Percentiles rank a stretch among this genome's conserved stretches.
phyloP scores from a whole-genome alignment of 2,888 invertebrate species.

The Hypselothyrea guttata region DNA sequence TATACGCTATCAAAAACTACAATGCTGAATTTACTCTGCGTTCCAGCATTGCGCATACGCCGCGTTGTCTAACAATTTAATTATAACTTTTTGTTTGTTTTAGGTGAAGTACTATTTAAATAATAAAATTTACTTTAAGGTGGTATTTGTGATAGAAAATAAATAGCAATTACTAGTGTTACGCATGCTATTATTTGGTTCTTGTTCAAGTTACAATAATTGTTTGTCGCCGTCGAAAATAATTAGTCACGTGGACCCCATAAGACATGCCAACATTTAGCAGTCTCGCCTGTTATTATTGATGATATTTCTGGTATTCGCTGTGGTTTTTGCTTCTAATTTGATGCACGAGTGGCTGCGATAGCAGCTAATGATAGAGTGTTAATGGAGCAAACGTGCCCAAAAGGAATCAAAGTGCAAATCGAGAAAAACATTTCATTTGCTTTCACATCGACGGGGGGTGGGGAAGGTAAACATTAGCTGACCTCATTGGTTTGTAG shows the following conservation, averaged over 20 bases:
- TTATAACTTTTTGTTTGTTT: neutral
- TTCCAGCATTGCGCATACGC: constrained; percentile 11
- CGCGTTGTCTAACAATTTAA: neutral
- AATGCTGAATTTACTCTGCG: too few relatives aligned
- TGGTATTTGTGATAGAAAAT: too few relatives aligned
- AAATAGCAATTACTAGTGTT: constrained; percentile 40
- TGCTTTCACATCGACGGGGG: constrained; percentile 22
- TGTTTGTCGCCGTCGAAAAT: constrained; percentile 52
- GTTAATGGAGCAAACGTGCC: constrained; percentile 68
- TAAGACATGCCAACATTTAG: constrained; percentile 36
- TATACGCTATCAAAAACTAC: constrained; percentile 10
- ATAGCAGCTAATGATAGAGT: constrained; percentile 66
- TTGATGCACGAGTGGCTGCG: constrained; percentile 67
- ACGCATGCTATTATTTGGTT: constrained; percentile 13
- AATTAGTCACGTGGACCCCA: constrained; percentile 60
- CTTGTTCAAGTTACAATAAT: constrained; percentile 53
- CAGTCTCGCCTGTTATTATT: constrained; percentile 57
- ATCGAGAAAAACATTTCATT: constrained; percentile 7
- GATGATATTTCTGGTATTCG: constrained; percentile 55
- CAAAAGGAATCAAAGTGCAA: constrained; percentile 42
- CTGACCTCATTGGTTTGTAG: constrained; percentile 55
- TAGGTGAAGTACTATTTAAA: neutral
- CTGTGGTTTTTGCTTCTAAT: constrained; percentile 50
- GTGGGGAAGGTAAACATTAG: constrained; percentile 10
- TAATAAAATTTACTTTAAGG: neutral